These are phyloP conservation scores for Apeltes quadracus DNA, from an alignment of 2,113 vertebrate genomes.

Conservation along the genomic window DNA sequence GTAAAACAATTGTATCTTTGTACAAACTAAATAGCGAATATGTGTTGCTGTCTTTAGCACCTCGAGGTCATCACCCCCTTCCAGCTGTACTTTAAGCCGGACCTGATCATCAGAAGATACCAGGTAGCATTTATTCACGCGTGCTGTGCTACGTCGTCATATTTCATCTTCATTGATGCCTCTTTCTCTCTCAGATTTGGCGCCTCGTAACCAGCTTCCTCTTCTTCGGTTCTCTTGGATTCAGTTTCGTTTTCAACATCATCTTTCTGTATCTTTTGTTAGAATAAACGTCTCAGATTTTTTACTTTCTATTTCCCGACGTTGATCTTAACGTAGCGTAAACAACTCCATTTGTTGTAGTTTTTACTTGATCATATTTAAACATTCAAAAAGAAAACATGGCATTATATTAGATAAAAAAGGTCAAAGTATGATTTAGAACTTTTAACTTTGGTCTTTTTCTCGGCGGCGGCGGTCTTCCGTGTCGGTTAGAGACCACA, in stretches of 20 bases:
- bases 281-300: too few species aligned
- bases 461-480: too few species aligned
- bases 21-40: background rate
- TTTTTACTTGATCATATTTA: too few species aligned
- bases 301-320: too few species aligned
- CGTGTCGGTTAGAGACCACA: too few species aligned
- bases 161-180: background rate
- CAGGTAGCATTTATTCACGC: slow-evolving; percentile 76
- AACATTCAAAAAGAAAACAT: too few species aligned
- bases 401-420: too few species aligned
- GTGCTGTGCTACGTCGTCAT: rapidly evolving
- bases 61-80: slow-evolving; percentile 88
- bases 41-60: slow-evolving; percentile 77
- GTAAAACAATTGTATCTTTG: background rate
- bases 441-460: too few species aligned
- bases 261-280: slow-evolving; percentile 89
- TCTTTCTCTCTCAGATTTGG: slow-evolving; percentile 80
- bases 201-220: slow-evolving; percentile 90
- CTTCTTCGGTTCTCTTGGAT: slow-evolving; percentile 88
- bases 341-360: too few species aligned
- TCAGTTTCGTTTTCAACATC: slow-evolving; percentile 91
- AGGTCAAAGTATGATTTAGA: too few species aligned
- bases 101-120: slow-evolving; percentile 85
- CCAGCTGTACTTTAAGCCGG: slow-evolving; percentile 89
- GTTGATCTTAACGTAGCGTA: too few species aligned